Base-by-base conservation (phyloP, 2,113 vertebrate species). In the Sterrhoptilus dennistouni region DNA sequence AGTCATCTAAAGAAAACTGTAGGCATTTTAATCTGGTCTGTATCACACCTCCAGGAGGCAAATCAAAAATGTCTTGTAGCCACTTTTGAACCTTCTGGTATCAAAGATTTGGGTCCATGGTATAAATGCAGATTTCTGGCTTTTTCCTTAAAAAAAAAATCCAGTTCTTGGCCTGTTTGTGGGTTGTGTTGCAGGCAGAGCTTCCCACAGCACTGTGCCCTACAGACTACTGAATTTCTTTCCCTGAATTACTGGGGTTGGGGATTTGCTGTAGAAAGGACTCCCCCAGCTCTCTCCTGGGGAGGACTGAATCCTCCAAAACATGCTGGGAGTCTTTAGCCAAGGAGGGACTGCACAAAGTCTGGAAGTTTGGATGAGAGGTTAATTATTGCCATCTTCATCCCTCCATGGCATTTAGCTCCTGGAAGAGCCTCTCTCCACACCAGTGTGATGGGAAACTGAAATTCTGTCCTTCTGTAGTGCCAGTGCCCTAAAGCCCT, bases 331-430 rank as follows among this genome's bases (percentile, higher is more conserved):
- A 31, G 23, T 12, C 61, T 49, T 53, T 15, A 87, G 52, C 69
- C 42, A 8, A 7, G 4, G 25, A 45, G 33, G 19, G 38, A 6
- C 35, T 47, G 35, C 52, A 47, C 31, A 24, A 49, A 64, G 16
- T 16, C 54, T 63, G 29, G 50, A 10, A 28, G 27, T 16, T 40
- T 53, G 57, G 7, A 13, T 72, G 44, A 57, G 13, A 47, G 28
- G 31, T 35, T 16, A 25, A 36, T 95, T 78, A 17, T 6, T 10
- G 4, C 35, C 44, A 56, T 3, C 17, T 50, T 50, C 24, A 12
- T 21, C 17, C 3, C 9, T 8, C 15, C 0, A 0, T n/a, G 64
- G 23, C 13, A 31, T 53, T 65, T 59, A 40, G 20, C 38, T 45
- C 5, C 64, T 57, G 61, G 31, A 42, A 47, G 60, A 42, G 54